Percentiles rank a stretch among this genome's conserved stretches.
phyloP scores from a whole-genome alignment of 2,888 invertebrate species.

The Dermolepida albohirtum region DNA sequence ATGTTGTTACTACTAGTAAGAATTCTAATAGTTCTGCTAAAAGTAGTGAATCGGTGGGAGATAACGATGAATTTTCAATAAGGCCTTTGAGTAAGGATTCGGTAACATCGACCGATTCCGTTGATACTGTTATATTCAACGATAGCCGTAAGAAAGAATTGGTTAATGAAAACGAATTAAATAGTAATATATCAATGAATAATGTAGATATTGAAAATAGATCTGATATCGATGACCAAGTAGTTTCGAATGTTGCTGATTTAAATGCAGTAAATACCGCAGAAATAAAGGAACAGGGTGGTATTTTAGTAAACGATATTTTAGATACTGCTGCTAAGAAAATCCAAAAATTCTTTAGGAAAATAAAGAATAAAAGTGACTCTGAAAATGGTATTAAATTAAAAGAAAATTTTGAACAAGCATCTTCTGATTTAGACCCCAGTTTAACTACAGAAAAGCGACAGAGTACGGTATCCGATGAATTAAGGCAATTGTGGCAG shows the following conservation, averaged over 20 bases:
- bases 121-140: slow-evolving; percentile 53
- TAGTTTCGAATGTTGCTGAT: too few species aligned
- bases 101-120: slow-evolving; percentile 54
- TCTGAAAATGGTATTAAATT: background rate
- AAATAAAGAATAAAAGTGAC: slow-evolving; percentile 26
- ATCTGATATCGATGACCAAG: too few species aligned
- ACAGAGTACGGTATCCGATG: slow-evolving; percentile 24
- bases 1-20: background rate
- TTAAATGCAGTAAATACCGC: background rate
- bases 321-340: slow-evolving; percentile 30
- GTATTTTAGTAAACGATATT: slow-evolving; percentile 26
- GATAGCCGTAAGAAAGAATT: slow-evolving; percentile 21
- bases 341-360: slow-evolving; percentile 25
- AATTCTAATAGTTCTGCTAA: slow-evolving; percentile 1
- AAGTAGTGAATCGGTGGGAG: slow-evolving; percentile 25
- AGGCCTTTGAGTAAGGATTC: slow-evolving; percentile 53
- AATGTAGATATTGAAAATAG: too few species aligned
- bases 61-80: slow-evolving; percentile 22
- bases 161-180: background rate
- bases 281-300: slow-evolving; percentile 14
- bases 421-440: background rate
- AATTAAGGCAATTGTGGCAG: slow-evolving; percentile 30
- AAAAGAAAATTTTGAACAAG: slow-evolving; percentile 8
- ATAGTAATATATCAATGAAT: too few species aligned
- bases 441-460: slow-evolving; percentile 36